Base-by-base conservation (phyloP, 2,113 vertebrate species). In the Andinoacara biseriatus region DNA sequence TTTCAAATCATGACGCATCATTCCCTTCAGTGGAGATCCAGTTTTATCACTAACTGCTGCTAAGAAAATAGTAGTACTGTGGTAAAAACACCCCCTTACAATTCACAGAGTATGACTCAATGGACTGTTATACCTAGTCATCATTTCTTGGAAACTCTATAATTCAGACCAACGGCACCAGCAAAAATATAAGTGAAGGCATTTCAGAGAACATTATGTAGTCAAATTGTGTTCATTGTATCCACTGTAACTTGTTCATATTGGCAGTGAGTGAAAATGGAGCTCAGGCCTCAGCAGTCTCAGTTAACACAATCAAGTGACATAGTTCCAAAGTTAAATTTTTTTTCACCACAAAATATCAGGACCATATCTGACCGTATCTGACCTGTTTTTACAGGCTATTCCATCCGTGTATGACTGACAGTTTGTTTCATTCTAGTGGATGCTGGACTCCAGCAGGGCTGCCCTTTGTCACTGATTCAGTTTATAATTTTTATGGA, bases 41-140 rank as follows among this genome's bases (percentile, higher is more conserved):
- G 72, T 10, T 84, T 59, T 3, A 52, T 26, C 22, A 40, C 24
- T 76, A 14, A 38, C 6, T 1, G 29, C 38, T 63, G 29, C 31
- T 26, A 35, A 26, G 20, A 79, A 58, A 80, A 83, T 38, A 74
- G 24, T 2, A 56, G 29, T 26, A 35, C 3, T 59, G n/a, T 67
- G 52, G 18, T 31, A 20, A 72, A 80, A 79, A 82, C 75, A 72
- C 61, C 56, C 56, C 46, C 60, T 86, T 79, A 80, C 18, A 60
- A 54, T 87, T 77, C 58, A 65, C 7, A 46, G 26, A 6, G 11
- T 52, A 15, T 85, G 76, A 90, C 69, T 85, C 76, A 85, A 29
- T 77, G 61, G 40, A 57, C 52, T 60, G 15, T 62, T 62, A 57
- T 49, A 75, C 35, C 65, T 8, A 20, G 14, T 78, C 35, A 81